Evolutionary conservation across 1,140 invertebrate genomes (phyloP).

Genomic region (Acromyrmex echinatior): DNA sequence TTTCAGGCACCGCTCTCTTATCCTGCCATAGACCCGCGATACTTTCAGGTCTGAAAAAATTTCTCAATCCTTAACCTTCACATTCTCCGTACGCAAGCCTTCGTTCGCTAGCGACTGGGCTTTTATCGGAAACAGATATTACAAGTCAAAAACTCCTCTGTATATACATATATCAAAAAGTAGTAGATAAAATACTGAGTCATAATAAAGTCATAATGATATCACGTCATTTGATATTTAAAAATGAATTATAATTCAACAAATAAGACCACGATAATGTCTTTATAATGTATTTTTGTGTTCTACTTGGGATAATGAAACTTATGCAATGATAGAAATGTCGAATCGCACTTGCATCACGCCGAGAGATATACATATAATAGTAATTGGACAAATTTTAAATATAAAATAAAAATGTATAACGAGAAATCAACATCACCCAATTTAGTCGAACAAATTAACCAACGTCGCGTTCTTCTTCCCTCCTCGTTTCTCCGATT

Average conservation of each 20-base stretch:
- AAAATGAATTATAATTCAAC: too few relatives aligned
- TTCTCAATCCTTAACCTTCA: constrained; percentile 30
- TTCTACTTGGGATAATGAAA: background rate
- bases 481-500: background rate
- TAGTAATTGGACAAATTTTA: background rate
- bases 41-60: constrained; percentile 64
- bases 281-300: too few relatives aligned
- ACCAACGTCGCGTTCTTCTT: background rate
- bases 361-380: background rate
- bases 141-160: background rate
- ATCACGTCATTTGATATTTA: too few relatives aligned
- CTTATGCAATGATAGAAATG: constrained; percentile 1
- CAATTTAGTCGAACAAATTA: background rate
- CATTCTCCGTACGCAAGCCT: constrained; percentile 32
- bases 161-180: background rate
- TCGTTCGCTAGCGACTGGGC: background rate
- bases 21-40: constrained; percentile 56
- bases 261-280: too few relatives aligned
- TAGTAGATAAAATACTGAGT: too few relatives aligned
- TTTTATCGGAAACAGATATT: constrained; percentile 13
- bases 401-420: background rate
- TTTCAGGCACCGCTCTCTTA: constrained; percentile 71
- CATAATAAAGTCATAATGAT: too few relatives aligned
- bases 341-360: background rate
- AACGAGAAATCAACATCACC: background rate